Percentiles rank a stretch among this genome's conserved stretches.
Evolutionary conservation across 2,113 vertebrate species (phyloP).

Genomic region (Sus scrofa): DNA sequence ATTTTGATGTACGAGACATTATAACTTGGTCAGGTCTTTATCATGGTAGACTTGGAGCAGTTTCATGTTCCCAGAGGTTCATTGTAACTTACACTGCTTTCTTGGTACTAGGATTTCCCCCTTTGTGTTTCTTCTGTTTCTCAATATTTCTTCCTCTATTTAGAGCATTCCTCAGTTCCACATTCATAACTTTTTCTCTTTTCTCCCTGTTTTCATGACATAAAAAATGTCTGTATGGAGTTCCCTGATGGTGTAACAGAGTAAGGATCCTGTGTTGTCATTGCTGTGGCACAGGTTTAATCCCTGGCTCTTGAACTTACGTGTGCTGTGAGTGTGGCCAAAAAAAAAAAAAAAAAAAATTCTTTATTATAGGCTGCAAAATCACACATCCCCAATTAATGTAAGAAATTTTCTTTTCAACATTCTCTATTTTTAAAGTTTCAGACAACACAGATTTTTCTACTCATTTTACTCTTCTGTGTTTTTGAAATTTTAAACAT

Average conservation of each 20-base stretch:
- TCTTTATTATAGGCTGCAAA: not conserved
- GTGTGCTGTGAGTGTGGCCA: no score
- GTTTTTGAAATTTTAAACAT: constrained; percentile 13
- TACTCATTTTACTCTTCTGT: not conserved
- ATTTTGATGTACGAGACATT: constrained; percentile 1
- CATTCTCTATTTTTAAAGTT: not conserved
- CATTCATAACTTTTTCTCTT: not conserved
- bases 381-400: not conserved
- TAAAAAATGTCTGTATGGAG: not conserved
- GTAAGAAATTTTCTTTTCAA: not conserved
- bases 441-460: constrained; percentile 15
- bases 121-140: not conserved
- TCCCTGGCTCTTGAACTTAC: no score
- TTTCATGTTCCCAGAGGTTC: not conserved
- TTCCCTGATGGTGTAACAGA: no score
- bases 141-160: not conserved
- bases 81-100: not conserved
- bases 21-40: not conserved
- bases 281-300: no score
- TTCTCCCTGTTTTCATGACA: not conserved
- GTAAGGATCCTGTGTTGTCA: no score
- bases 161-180: not conserved
- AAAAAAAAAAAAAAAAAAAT: not conserved
- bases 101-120: not conserved
- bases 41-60: not conserved